Base-by-base conservation (phyloP, 2,888 invertebrate genomes). In the Lucinisca nassula region DNA sequence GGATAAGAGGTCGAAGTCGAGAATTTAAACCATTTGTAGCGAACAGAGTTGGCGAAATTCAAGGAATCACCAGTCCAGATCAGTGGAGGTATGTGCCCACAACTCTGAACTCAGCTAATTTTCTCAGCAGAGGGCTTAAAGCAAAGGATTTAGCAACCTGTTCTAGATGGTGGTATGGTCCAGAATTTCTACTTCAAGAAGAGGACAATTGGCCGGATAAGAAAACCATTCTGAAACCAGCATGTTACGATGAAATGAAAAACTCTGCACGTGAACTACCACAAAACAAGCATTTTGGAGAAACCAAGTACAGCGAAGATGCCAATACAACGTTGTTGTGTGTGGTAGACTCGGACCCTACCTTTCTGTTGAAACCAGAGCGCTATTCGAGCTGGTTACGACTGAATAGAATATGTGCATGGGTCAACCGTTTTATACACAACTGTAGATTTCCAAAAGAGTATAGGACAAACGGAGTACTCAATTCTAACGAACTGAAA, bases 21-120 rank as follows among this genome's bases (percentile, higher is more conserved):
- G 45, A 17, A 80, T 73, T 77, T n/a, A 79, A 85, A 45, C 40
- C 89, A 27, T 89, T 89, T 81, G 86, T 89, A 24, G 76, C 86
- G 0, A 89, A 90, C 72, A 70, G 87, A n/a, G 81, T 84, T 2
- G 82, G 76, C 79, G 89, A 40, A 82, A 85, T 2, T 32, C 24
- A 37, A 24, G 40, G n/a, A n/a, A n/a, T n/a, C 21, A 35, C 58
- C 10, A 37, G 58, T 27, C 73, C 74, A 12, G 58, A 38, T 27
- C 81, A 61, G 30, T 75, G 58, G 74, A 32, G 75, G 27, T 32
- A 74, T 35, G 51, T 81, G 35, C 58, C 73, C 21, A 55, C 37
- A 21, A 32, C 73, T 10, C 24, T 12, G 37, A 67, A 67, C 17
- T 3, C 10, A 30, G 67, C 67, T 8, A 27, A 67, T 67, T 14